phyloP scores from a whole-genome alignment of 2,888 invertebrate genomes.

The Drosophila histrio region DNA sequence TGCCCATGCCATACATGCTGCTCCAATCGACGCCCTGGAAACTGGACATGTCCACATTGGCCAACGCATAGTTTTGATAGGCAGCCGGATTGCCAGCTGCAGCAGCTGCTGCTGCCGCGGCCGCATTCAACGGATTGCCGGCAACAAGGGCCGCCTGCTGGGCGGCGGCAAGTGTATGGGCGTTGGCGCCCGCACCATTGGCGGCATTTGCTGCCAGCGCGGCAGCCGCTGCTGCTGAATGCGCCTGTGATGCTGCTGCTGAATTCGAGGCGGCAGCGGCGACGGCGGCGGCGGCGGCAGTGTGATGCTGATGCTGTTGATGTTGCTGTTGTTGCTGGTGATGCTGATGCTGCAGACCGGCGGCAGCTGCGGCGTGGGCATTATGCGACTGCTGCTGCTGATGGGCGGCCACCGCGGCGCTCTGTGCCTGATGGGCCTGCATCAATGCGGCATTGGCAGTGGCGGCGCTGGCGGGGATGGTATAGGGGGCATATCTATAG shows the following conservation, averaged over 20 bases:
- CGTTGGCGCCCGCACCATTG: slow-evolving; percentile 58
- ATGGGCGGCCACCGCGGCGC: slow-evolving; percentile 79
- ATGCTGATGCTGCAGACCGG: slow-evolving; percentile 79
- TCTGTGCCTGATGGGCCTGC: slow-evolving; percentile 80
- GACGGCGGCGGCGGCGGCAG: slow-evolving; percentile 52
- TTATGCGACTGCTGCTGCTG: slow-evolving; percentile 69
- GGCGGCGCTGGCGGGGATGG: slow-evolving; percentile 86
- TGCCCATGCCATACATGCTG: slow-evolving; percentile 95
- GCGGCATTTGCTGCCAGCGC: slow-evolving; percentile 77
- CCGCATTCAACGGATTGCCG: slow-evolving; percentile 85
- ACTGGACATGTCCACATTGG: slow-evolving; percentile 96
- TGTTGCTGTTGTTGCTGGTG: slow-evolving; percentile 61
- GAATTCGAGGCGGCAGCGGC: slow-evolving; percentile 64
- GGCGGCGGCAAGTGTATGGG: slow-evolving; percentile 85
- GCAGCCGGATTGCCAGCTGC: slow-evolving; percentile 87
- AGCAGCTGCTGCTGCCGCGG: slow-evolving; percentile 86
- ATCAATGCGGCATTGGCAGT: slow-evolving; percentile 85
- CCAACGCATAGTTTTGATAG: slow-evolving; percentile 91
- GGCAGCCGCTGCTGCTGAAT: slow-evolving; percentile 73
- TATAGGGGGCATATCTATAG: slow-evolving; percentile 87
- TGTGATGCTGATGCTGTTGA: slow-evolving; percentile 63
- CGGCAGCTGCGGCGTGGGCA: slow-evolving; percentile 68
- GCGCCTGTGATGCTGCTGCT: slow-evolving; percentile 85
- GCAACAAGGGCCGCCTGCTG: slow-evolving; percentile 82
- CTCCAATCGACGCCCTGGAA: slow-evolving; percentile 97